phyloP scores from a whole-genome alignment of 2,888 invertebrate species.

The Catocala nupta region DNA sequence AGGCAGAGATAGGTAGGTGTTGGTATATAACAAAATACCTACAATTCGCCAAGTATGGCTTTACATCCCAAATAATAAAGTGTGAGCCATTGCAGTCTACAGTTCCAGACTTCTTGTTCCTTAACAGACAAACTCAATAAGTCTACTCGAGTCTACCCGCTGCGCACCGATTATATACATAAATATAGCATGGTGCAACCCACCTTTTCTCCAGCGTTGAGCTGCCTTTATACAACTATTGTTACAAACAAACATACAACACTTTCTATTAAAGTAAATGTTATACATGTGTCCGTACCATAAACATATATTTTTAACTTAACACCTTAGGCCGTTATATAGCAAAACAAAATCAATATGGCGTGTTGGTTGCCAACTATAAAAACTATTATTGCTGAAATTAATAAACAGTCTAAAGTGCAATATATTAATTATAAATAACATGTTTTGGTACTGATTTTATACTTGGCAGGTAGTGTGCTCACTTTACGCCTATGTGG shows the following conservation, averaged over 20 bases:
- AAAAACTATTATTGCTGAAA: constrained; percentile 3
- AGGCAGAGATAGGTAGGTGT: too few species aligned
- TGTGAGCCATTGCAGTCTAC: too few species aligned
- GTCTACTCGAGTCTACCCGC: too few species aligned
- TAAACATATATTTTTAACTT: constrained; percentile 36
- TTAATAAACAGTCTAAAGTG: neutral
- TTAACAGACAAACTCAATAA: too few species aligned
- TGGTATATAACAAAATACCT: too few species aligned
- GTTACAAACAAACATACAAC: constrained; percentile 4
- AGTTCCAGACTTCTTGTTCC: too few species aligned
- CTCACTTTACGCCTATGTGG: too few species aligned
- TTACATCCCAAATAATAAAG: too few species aligned
- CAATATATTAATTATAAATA: neutral
- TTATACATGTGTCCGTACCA: constrained; percentile 12
- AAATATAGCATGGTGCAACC: constrained; percentile 33
- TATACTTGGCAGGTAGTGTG: too few species aligned
- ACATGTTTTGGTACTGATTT: too few species aligned
- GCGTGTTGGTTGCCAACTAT: constrained; percentile 45
- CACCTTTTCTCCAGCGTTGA: constrained; percentile 31
- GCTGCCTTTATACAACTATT: constrained; percentile 38
- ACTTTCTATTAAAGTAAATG: neutral
- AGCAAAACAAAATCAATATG: constrained; percentile 46
- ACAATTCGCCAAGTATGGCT: too few species aligned
- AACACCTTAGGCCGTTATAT: constrained; percentile 56
- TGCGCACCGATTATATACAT: neutral